Percentiles rank a stretch among this genome's conserved stretches.
These are phyloP conservation scores for Pantherophis alleghaniensis DNA, from an alignment of 2,797 vertebrate species.

Conservation along the genomic window DNA sequence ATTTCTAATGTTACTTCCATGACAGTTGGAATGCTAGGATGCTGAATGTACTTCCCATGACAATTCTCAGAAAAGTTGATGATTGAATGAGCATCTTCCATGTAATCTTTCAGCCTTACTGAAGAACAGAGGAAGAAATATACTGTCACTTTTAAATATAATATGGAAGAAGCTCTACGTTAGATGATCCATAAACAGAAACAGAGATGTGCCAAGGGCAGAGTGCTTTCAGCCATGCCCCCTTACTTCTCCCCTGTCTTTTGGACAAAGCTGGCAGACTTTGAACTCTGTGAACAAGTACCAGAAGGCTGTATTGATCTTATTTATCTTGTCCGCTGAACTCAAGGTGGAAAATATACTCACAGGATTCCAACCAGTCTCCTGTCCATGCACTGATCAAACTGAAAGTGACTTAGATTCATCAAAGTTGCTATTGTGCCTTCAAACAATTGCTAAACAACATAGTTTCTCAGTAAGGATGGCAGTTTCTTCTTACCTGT, in stretches of 20 bases:
- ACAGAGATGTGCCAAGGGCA: neutral
- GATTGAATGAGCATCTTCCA: neutral
- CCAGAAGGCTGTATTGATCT: neutral
- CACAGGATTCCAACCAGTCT: neutral
- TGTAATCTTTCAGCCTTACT: neutral
- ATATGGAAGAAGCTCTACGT: neutral
- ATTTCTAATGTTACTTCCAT: neutral
- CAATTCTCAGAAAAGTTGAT: neutral
- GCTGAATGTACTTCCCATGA: neutral
- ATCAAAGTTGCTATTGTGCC: neutral
- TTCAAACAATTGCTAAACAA: neutral
- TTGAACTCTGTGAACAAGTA: neutral
- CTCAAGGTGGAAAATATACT: neutral
- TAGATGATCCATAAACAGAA: neutral
- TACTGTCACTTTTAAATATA: neutral
- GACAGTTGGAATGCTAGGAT: neutral
- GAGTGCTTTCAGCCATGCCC: neutral
- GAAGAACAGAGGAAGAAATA: neutral
- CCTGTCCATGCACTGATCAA: neutral
- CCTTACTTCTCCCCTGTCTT: neutral
- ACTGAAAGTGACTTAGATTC: neutral
- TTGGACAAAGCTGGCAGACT: neutral
- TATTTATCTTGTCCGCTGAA: neutral
- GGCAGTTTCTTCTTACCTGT: neutral
- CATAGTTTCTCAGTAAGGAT: neutral